Percentiles rank a stretch among this genome's conserved stretches.
phyloP scores from a whole-genome alignment of 2,888 invertebrate genomes.

The Apodemia hepburni region DNA sequence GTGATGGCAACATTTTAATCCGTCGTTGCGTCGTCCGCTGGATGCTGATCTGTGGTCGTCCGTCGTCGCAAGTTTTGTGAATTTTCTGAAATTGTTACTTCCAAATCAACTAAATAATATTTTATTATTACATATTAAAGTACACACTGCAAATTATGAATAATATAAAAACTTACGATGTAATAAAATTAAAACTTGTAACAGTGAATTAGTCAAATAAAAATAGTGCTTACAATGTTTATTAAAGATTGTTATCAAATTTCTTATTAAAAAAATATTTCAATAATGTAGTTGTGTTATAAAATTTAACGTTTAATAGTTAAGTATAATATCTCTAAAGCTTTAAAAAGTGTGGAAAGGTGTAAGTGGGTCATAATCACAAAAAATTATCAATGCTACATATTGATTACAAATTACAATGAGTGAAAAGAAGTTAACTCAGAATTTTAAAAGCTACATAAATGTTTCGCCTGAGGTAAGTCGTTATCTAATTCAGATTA shows the following conservation, averaged over 20 bases:
- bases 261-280: constrained; percentile 40
- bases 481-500: constrained; percentile 1
- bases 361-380: constrained; percentile 52
- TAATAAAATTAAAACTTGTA: constrained; percentile 29
- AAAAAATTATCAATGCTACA: constrained; percentile 23
- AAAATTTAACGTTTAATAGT: background rate
- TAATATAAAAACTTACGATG: background rate
- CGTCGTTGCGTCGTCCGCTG: constrained; percentile 39
- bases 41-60: no score
- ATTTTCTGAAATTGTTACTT: background rate
- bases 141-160: background rate
- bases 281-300: constrained; percentile 50
- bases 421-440: constrained; percentile 76
- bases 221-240: constrained; percentile 44
- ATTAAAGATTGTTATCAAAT: constrained; percentile 64
- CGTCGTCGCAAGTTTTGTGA: constrained; percentile 30
- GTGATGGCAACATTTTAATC: constrained; percentile 33
- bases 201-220: constrained; percentile 18
- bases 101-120: background rate
- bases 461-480: constrained; percentile 65
- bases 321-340: background rate
- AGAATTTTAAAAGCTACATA: constrained; percentile 80
- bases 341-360: constrained; percentile 28
- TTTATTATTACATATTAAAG: background rate
- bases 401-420: constrained; percentile 55